phyloP scores from a whole-genome alignment of 2,888 invertebrate species.

The Cybosia mesomella region DNA sequence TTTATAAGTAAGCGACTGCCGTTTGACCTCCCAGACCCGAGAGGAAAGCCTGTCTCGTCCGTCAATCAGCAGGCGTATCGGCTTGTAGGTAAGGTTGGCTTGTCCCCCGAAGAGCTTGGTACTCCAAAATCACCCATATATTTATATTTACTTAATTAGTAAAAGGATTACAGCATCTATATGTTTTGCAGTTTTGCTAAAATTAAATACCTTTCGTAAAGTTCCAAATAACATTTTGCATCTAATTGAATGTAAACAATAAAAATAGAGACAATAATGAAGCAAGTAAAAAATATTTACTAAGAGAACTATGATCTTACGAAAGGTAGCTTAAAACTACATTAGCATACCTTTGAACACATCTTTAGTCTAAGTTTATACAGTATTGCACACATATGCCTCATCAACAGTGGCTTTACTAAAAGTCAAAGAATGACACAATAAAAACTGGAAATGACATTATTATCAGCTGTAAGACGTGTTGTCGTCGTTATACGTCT shows the following conservation, averaged over 20 bases:
- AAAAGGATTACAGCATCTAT: too few relatives aligned
- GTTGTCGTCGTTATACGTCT: too few relatives aligned
- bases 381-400: background rate
- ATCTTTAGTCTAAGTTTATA: constrained; percentile 3
- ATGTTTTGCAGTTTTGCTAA: background rate
- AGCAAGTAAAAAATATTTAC: background rate
- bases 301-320: background rate
- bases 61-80: too few relatives aligned
- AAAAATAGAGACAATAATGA: background rate
- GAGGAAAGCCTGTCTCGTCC: too few relatives aligned
- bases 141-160: too few relatives aligned
- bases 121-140: too few relatives aligned
- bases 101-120: too few relatives aligned
- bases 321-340: constrained; percentile 11
- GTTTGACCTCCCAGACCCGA: too few relatives aligned
- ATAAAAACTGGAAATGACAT: too few relatives aligned
- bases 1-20: too few relatives aligned
- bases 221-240: background rate
- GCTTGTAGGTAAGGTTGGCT: too few relatives aligned
- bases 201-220: background rate
- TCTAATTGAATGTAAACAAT: background rate
- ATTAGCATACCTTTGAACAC: background rate
- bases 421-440: constrained; percentile 3
- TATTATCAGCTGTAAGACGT: too few relatives aligned
- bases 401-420: background rate